Percentiles rank a stretch among this genome's conserved stretches.
These are phyloP conservation scores for Porites cylindrica DNA, from an alignment of 92 coral and sea anemone species.

Conservation along the genomic window DNA sequence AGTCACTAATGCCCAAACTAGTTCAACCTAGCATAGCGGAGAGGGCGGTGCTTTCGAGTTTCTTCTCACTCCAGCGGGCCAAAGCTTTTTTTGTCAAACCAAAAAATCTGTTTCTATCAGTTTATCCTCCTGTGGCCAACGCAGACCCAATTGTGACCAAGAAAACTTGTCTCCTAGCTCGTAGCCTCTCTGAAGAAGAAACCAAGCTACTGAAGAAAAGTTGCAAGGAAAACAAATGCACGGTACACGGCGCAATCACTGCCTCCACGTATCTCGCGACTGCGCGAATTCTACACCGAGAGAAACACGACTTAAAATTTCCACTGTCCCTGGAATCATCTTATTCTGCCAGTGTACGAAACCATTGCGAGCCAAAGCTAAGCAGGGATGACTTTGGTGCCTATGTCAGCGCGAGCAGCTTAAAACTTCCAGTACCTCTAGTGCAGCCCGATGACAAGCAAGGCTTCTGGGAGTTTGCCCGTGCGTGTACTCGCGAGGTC, in stretches of 20 bases:
- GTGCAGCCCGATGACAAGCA: not conserved
- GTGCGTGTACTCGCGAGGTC: conserved; percentile 51
- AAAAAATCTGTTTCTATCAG: conserved; percentile 27
- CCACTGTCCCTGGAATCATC: conserved; percentile 26
- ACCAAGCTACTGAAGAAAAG: conserved; percentile 33
- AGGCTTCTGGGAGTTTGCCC: conserved; percentile 54
- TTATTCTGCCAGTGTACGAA: conserved; percentile 38
- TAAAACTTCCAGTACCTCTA: conserved; percentile 27
- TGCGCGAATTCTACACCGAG: conserved; percentile 20
- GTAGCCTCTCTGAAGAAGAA: conserved; percentile 45
- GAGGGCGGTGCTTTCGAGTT: conserved; percentile 21
- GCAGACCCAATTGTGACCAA: conserved; percentile 42
- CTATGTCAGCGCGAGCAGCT: conserved; percentile 24
- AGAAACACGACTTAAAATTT: not conserved
- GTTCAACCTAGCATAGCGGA: conserved; percentile 8
- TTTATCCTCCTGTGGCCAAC: conserved; percentile 26
- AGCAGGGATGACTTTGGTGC: conserved; percentile 33
- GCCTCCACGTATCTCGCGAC: conserved; percentile 56
- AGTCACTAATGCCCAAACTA: conserved; percentile 1
- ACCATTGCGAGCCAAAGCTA: conserved; percentile 41
- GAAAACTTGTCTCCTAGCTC: conserved; percentile 47
- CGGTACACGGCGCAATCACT: conserved; percentile 57
- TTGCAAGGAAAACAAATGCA: conserved; percentile 49
- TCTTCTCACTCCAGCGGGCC: conserved; percentile 13
- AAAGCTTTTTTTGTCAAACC: conserved; percentile 34